Evolutionary conservation across 2,797 vertebrate species (phyloP).

Genomic region (Myotis myotis): DNA sequence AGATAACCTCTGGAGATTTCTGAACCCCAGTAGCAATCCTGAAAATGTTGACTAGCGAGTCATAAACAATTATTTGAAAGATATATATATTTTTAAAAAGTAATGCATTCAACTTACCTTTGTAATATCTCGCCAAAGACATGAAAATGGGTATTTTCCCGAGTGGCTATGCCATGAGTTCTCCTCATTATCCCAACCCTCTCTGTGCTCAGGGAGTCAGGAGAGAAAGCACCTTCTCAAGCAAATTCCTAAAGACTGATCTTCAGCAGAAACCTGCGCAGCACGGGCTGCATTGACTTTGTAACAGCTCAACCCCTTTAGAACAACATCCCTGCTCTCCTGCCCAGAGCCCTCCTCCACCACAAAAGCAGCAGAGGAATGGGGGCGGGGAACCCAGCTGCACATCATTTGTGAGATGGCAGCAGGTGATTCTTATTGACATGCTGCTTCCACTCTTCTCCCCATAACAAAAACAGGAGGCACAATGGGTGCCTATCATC

Average conservation of each 20-base stretch:
- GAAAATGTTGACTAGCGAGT: not conserved
- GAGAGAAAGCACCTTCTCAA: not conserved
- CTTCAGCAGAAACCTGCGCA: not conserved
- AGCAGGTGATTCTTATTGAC: not conserved
- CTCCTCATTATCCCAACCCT: not conserved
- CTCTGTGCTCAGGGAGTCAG: not conserved
- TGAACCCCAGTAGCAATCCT: not conserved
- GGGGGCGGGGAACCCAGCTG: too few relatives aligned
- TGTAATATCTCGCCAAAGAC: constrained; percentile 1
- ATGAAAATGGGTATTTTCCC: not conserved
- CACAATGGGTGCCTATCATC: too few relatives aligned
- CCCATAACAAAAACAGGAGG: not conserved
- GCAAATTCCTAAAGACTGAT: not conserved
- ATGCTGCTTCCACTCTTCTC: not conserved
- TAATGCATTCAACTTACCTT: not conserved
- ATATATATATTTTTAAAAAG: not conserved
- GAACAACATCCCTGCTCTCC: not conserved
- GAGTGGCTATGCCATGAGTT: not conserved
- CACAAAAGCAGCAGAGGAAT: not conserved
- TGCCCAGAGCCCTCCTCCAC: not conserved
- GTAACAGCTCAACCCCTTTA: not conserved
- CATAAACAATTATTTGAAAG: not conserved
- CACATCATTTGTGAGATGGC: not conserved
- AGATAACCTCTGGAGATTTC: not conserved
- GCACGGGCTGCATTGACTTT: accelerated